Evolutionary conservation across 2,797 vertebrate genomes (phyloP).

Genomic region (Semotilus atromaculatus): DNA sequence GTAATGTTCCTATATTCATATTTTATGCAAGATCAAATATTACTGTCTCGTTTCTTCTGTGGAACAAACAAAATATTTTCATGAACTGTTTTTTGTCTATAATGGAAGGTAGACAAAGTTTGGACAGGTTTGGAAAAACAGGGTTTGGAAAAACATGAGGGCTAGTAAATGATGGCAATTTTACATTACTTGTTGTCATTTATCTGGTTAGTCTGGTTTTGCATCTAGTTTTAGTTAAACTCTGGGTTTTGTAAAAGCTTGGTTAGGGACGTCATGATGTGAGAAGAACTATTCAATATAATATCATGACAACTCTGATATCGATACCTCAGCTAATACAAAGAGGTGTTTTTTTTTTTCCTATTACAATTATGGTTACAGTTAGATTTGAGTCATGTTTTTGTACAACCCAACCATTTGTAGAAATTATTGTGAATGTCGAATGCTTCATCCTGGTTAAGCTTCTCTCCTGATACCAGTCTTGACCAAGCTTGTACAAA

Average conservation of each 20-base stretch:
- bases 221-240: background rate
- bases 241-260: background rate
- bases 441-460: background rate
- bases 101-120: no score
- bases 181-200: no score
- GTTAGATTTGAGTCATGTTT: background rate
- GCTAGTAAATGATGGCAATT: background rate
- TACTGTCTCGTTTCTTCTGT: background rate
- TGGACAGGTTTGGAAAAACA: no score
- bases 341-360: background rate
- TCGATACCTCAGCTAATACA: background rate
- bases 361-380: background rate
- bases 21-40: background rate
- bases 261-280: background rate
- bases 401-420: background rate
- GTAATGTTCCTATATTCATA: background rate
- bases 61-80: background rate
- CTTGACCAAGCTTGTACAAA: background rate
- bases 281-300: background rate
- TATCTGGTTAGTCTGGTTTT: background rate
- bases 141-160: no score
- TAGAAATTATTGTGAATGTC: background rate
- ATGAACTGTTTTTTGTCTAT: background rate
- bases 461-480: background rate
- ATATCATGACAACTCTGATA: background rate